phyloP scores from a whole-genome alignment of 2,888 invertebrate genomes.

The Pantelozetes paolii region DNA sequence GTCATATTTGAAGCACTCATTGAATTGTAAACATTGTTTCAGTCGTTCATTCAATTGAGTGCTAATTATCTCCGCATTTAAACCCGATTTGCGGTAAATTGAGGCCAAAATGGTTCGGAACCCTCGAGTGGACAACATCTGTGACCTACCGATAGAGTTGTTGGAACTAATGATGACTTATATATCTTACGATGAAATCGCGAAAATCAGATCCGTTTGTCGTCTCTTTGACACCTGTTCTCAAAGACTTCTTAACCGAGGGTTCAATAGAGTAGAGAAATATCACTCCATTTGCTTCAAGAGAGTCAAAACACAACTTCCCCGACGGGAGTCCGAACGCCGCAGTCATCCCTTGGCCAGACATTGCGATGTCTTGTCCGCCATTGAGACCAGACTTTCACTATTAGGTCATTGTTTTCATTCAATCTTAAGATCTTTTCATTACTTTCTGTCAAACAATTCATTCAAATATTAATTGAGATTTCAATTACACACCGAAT shows the following conservation, averaged over 20 bases:
- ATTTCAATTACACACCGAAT: too few relatives aligned
- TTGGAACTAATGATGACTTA: slow-evolving; percentile 44
- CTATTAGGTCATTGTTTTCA: slow-evolving; percentile 63
- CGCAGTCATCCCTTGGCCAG: slow-evolving; percentile 74
- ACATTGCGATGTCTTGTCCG: slow-evolving; percentile 83
- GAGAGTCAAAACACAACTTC: slow-evolving; percentile 73
- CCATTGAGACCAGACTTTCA: slow-evolving; percentile 83
- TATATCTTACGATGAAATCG: slow-evolving; percentile 45
- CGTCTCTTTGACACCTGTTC: slow-evolving; percentile 64
- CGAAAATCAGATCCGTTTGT: slow-evolving; percentile 40
- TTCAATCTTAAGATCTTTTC: background rate
- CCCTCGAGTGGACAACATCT: background rate
- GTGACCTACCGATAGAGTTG: slow-evolving; percentile 44
- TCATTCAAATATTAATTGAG: background rate
- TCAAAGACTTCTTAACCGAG: slow-evolving; percentile 67
- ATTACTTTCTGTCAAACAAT: background rate
- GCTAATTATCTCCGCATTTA: background rate
- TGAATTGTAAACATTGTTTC: too few relatives aligned
- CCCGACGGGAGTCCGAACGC: slow-evolving; percentile 81
- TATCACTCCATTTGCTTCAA: slow-evolving; percentile 70
- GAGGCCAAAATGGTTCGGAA: background rate
- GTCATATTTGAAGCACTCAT: too few relatives aligned
- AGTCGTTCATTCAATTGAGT: background rate
- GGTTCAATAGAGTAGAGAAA: slow-evolving; percentile 73
- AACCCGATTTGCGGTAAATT: too few relatives aligned